phyloP scores from a whole-genome alignment of 2,888 invertebrate species.

The Mystacides longicornis region DNA sequence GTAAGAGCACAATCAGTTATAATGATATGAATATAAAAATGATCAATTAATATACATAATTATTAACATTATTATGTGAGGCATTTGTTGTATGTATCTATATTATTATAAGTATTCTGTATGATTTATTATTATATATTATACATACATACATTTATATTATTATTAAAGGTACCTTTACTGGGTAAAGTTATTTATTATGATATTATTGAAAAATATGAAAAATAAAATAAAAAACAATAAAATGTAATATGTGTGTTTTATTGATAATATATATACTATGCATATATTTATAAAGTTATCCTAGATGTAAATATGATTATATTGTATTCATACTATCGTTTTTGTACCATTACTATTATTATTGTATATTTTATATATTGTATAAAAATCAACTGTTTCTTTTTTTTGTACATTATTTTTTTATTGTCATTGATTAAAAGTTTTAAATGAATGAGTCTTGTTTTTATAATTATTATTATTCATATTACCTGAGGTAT shows the following conservation, averaged over 20 bases:
- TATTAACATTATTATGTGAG: too few relatives aligned
- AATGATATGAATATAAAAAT: not conserved
- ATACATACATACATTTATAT: not conserved
- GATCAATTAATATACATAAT: not conserved
- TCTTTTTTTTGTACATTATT: not conserved
- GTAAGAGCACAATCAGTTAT: not conserved
- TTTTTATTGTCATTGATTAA: not conserved
- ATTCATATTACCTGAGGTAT: not conserved
- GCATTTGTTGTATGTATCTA: not conserved
- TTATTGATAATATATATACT: not conserved
- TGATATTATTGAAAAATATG: not conserved
- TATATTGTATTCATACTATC: conserved; percentile 4
- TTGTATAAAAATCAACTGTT: not conserved
- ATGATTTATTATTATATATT: not conserved
- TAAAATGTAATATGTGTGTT: not conserved
- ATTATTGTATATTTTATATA: conserved; percentile 13
- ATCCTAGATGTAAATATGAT: conserved; percentile 12
- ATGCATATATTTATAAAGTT: conserved; percentile 4
- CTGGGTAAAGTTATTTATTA: conserved; percentile 3
- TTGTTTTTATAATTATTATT: conserved; percentile 4
- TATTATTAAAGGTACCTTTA: not conserved
- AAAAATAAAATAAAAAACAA: not conserved
- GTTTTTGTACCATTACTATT: conserved; percentile 7
- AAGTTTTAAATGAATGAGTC: conserved; percentile 1
- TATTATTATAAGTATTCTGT: not conserved